These are phyloP conservation scores for Leontopithecus rosalia DNA, from an alignment of 2,797 vertebrate genomes.

Conservation along the genomic window DNA sequence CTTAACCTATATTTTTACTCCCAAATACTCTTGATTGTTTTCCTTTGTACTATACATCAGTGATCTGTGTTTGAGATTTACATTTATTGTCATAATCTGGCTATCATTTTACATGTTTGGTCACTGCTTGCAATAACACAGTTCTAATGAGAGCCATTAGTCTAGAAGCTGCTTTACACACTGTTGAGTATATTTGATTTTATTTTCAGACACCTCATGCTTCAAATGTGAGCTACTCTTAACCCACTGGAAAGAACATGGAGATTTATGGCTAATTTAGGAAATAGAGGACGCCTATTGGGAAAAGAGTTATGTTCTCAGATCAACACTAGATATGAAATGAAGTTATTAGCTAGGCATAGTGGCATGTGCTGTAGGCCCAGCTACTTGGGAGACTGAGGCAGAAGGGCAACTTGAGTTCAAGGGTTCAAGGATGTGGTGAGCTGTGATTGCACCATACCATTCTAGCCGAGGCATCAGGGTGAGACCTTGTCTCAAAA, in stretches of 20 bases:
- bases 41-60: not conserved
- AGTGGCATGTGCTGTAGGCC: not conserved
- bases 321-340: not conserved
- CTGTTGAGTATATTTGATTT: not conserved
- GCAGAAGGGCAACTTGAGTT: not conserved
- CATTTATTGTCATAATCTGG: not conserved
- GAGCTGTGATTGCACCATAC: not conserved
- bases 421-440: not conserved
- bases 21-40: not conserved
- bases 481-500: not conserved
- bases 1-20: not conserved
- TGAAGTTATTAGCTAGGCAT: not conserved
- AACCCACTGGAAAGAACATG: not conserved
- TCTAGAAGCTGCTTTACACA: not conserved
- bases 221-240: constrained; percentile 36
- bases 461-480: not conserved
- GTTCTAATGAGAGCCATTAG: not conserved
- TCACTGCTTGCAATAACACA: not conserved
- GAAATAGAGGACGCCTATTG: not conserved
- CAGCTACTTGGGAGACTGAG: not conserved
- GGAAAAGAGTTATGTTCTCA: constrained; percentile 31
- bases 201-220: constrained; percentile 18
- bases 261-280: constrained; percentile 28
- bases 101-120: not conserved
- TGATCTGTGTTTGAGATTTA: constrained; percentile 7